phyloP scores from a whole-genome alignment of 2,113 vertebrate genomes.

The Sinocyclocheilus anshuiensis region DNA sequence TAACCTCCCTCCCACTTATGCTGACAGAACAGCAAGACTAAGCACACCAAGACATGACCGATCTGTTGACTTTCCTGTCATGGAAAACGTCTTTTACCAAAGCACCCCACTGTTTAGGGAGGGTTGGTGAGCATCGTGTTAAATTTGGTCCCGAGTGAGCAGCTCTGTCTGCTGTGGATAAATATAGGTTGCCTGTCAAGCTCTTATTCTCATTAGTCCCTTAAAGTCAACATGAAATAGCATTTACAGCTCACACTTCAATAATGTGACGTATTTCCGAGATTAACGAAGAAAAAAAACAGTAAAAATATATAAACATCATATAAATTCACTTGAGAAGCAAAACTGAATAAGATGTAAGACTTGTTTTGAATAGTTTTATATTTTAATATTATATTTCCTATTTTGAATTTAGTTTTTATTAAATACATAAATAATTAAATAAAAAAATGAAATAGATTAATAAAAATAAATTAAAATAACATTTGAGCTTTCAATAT shows the following conservation, averaged over 20 bases:
- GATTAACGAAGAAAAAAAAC: not conserved
- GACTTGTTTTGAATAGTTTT: not conserved
- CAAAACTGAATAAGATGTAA: not conserved
- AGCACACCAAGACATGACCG: conserved; percentile 33
- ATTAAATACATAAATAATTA: not conserved
- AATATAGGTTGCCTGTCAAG: conserved; percentile 19
- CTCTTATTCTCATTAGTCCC: not conserved
- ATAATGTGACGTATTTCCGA: not conserved
- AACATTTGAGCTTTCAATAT: too few relatives aligned
- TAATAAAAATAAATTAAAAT: not conserved
- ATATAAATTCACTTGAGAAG: not conserved
- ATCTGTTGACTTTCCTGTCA: conserved; percentile 51
- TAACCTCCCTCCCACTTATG: conserved; percentile 17
- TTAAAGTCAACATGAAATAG: not conserved
- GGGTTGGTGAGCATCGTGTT: conserved; percentile 5
- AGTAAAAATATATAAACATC: not conserved
- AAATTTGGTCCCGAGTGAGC: not conserved
- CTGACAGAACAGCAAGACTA: conserved; percentile 43
- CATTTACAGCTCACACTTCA: not conserved
- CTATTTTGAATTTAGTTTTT: not conserved
- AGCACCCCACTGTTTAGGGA: conserved; percentile 23
- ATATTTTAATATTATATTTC: not conserved
- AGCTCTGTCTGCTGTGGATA: conserved; percentile 15
- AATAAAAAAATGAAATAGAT: not conserved
- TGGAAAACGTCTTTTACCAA: conserved; percentile 33